Base-by-base conservation (phyloP, 2,888 invertebrate genomes). In the Apoda limacodes region DNA sequence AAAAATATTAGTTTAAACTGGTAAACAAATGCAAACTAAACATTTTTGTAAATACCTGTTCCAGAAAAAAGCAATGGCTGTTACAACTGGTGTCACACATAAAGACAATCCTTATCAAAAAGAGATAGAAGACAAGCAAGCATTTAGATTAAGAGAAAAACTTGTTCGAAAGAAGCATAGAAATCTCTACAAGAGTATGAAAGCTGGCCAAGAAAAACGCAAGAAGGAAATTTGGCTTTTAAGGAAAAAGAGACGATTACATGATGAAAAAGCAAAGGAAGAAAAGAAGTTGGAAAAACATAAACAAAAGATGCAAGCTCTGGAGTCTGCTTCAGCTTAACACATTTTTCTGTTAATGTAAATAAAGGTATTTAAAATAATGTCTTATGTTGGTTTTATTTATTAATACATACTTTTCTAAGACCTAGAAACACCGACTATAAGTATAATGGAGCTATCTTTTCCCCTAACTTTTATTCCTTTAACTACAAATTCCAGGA, bases 91-190 rank as follows among this genome's bases (percentile, higher is more conserved):
- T 22, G 83, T 88, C 43, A 63, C 89, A 1, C 82, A 83, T 41
- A 87, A 88, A 52, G 88, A 88, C 42, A 85, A 87, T 56, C 89
- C 90, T 7, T 86, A 86, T 57, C 85, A 85, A 40, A 80, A 83
- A 38, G 81, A 81, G 44, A 84, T 85, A 40, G 83, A 82, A 42
- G 88, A 88, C 44, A 88, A 88, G 41, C 89, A 90, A 52, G 92
- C 93, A 36, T 88, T 86, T 52, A 82, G 87, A 39, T 72, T 95
- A 29, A 84, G 92, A 9, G 97, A 96, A 48, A 95, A 97, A 80
- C 94, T 98, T 89, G 92, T 99, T 3, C 90, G 92, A 35, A 96
- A 95, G 62, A 96, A 97, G 56, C 92, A 98, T 65, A 88, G 90
- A 48, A 89, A 93, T 48, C 83, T 98, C 6, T 99, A 98, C 80